A percentile compares a stretch with the other conserved stretches of the same genome.
Evolutionary conservation across 2,797 vertebrate species (phyloP).

Genomic region (Enteromius treurensis): DNA sequence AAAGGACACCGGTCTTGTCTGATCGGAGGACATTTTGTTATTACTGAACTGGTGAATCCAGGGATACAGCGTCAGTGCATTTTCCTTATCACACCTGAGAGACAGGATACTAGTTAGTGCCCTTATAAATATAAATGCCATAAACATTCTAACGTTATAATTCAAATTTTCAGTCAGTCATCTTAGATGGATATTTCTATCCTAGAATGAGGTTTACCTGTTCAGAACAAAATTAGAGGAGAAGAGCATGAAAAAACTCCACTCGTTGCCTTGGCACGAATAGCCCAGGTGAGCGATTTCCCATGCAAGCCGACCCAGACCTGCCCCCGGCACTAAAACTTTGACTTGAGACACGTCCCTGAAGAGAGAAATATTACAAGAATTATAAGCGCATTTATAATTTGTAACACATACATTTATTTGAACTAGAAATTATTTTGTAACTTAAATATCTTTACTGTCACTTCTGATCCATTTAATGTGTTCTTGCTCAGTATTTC

Average conservation of each 20-base stretch:
- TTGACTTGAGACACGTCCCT: slow-evolving; percentile 94
- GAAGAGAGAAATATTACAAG: slow-evolving; percentile 57
- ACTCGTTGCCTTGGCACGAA: slow-evolving; percentile 97
- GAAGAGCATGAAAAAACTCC: slow-evolving; percentile 99
- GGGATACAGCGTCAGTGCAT: slow-evolving; percentile 92
- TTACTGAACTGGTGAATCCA: slow-evolving; percentile 99
- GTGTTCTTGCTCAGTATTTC: neutral
- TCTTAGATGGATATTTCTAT: neutral
- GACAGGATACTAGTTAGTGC: neutral
- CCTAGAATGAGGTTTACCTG: slow-evolving; percentile 80
- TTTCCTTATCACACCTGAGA: slow-evolving; percentile 91
- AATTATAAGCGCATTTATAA: neutral
- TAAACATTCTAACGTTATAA: neutral
- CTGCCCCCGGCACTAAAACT: slow-evolving; percentile 95
- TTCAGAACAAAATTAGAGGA: slow-evolving; percentile 99
- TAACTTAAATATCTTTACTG: neutral
- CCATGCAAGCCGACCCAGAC: slow-evolving; percentile 97
- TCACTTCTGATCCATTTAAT: neutral
- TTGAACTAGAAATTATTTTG: neutral
- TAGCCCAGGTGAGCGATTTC: slow-evolving; percentile 96
- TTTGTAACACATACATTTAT: neutral
- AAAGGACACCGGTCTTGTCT: slow-evolving; percentile 90
- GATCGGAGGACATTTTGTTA: slow-evolving; percentile 93
- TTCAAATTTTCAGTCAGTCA: neutral
- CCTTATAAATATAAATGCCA: neutral